phyloP scores from a whole-genome alignment of 2,888 invertebrate genomes.

The Oligia fasciuncula region DNA sequence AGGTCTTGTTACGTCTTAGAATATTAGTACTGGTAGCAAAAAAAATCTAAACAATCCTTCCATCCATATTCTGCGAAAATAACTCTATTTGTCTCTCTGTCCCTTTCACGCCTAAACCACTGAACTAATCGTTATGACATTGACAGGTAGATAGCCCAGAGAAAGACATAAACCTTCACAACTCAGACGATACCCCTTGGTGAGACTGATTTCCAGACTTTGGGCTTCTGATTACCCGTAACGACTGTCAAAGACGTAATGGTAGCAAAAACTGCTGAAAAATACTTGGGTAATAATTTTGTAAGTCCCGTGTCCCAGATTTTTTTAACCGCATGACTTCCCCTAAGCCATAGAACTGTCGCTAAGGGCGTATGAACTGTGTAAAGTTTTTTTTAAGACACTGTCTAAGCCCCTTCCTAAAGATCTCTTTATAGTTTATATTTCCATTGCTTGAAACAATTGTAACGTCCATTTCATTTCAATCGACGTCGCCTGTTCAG shows the following conservation, averaged over 20 bases:
- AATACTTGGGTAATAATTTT: not conserved
- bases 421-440: not conserved
- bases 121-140: no score
- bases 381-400: not conserved
- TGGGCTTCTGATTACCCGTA: no score
- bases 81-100: no score
- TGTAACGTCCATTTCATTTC: not conserved
- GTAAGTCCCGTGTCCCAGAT: no score
- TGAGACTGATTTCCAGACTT: no score
- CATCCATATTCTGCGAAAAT: no score
- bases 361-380: not conserved
- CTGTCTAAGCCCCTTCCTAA: no score
- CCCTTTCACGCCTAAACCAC: no score
- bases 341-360: not conserved
- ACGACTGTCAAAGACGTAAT: no score
- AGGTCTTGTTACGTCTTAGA: constrained; percentile 25
- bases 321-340: not conserved
- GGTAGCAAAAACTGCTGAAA: not conserved
- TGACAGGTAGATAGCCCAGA: no score
- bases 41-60: not conserved
- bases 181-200: no score
- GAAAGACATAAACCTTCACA: not conserved
- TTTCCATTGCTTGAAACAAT: not conserved
- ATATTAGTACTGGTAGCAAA: constrained; percentile 38
- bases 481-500: not conserved